A percentile compares a stretch with the other conserved stretches of the same genome.
These are phyloP conservation scores for Cantharis rustica DNA, from an alignment of 2,888 invertebrate species.

Conservation along the genomic window DNA sequence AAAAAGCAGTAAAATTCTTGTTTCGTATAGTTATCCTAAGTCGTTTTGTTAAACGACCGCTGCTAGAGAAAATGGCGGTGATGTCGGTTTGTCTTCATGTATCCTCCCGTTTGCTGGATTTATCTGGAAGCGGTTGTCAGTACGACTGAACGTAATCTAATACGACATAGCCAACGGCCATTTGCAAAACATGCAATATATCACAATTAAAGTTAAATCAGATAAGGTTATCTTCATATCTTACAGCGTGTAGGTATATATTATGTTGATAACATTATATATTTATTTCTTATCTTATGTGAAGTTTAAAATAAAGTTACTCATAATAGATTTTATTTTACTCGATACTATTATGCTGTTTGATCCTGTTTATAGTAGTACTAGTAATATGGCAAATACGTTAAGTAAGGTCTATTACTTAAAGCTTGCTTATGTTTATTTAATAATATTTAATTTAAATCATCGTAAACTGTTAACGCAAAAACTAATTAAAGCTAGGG, in stretches of 20 bases:
- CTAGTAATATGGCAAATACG: not conserved
- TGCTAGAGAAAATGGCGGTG: slow-evolving; percentile 27
- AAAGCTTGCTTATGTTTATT: not conserved
- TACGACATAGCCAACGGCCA: slow-evolving; percentile 45
- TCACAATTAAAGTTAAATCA: slow-evolving; percentile 28
- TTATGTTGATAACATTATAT: not conserved
- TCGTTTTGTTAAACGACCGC: slow-evolving; percentile 19
- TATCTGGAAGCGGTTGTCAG: slow-evolving; percentile 24
- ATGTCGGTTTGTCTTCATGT: slow-evolving; percentile 35
- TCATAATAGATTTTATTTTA: too few species aligned
- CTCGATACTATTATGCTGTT: too few species aligned
- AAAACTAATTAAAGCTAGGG: not conserved
- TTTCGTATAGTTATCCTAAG: slow-evolving; percentile 20
- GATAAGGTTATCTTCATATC: slow-evolving; percentile 14
- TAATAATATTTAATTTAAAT: not conserved
- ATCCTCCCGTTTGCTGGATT: slow-evolving; percentile 20
- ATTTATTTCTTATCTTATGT: not conserved
- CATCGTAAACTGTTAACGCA: not conserved
- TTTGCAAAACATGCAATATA: slow-evolving; percentile 41
- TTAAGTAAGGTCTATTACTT: not conserved
- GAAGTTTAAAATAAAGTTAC: not conserved
- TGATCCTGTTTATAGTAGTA: not conserved
- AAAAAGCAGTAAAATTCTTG: not conserved
- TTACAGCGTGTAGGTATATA: not conserved
- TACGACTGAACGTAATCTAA: slow-evolving; percentile 42